These are phyloP conservation scores for Halesus radiatus DNA, from an alignment of 1,140 invertebrate species.

Conservation along the genomic window DNA sequence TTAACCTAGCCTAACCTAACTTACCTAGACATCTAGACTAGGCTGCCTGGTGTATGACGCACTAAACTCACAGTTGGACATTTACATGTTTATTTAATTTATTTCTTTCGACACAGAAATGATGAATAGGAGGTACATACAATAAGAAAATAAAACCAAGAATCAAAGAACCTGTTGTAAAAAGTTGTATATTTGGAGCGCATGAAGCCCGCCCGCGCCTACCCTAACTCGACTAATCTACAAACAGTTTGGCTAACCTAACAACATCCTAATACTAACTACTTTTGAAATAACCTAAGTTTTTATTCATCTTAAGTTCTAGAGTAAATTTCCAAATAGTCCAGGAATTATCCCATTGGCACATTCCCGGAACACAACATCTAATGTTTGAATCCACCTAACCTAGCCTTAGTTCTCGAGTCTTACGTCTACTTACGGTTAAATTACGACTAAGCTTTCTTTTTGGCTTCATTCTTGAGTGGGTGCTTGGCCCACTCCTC, in stretches of 20 bases:
- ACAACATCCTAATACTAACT: slow-evolving; percentile 42
- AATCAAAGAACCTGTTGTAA: slow-evolving; percentile 15
- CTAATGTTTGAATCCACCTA: slow-evolving; percentile 45
- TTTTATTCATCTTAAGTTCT: slow-evolving; percentile 20
- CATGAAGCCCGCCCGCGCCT: slow-evolving; percentile 10
- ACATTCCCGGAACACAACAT: slow-evolving; percentile 53
- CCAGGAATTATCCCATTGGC: slow-evolving; percentile 54
- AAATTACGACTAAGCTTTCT: slow-evolving; percentile 46
- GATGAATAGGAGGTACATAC: slow-evolving; percentile 42
- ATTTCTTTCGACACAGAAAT: slow-evolving; percentile 44
- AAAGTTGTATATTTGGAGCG: slow-evolving; percentile 24
- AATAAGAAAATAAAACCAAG: slow-evolving; percentile 44
- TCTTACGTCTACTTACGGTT: slow-evolving; percentile 47
- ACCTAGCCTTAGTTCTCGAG: slow-evolving; percentile 45
- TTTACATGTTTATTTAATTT: slow-evolving; percentile 60
- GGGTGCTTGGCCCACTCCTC: slow-evolving; percentile 24
- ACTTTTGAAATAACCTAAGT: slow-evolving; percentile 39
- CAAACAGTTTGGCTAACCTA: slow-evolving; percentile 54
- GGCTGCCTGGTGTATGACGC: slow-evolving; percentile 70
- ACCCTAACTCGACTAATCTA: slow-evolving; percentile 53
- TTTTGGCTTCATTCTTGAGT: slow-evolving; percentile 31
- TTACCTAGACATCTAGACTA: slow-evolving; percentile 66
- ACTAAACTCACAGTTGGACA: slow-evolving; percentile 71
- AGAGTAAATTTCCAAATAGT: slow-evolving; percentile 49
- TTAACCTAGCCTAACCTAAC: slow-evolving; percentile 66